These are phyloP conservation scores for Haliclona indistincta DNA, from an alignment of 37 sponge, comb jelly and placozoan genomes.

Conservation along the genomic window DNA sequence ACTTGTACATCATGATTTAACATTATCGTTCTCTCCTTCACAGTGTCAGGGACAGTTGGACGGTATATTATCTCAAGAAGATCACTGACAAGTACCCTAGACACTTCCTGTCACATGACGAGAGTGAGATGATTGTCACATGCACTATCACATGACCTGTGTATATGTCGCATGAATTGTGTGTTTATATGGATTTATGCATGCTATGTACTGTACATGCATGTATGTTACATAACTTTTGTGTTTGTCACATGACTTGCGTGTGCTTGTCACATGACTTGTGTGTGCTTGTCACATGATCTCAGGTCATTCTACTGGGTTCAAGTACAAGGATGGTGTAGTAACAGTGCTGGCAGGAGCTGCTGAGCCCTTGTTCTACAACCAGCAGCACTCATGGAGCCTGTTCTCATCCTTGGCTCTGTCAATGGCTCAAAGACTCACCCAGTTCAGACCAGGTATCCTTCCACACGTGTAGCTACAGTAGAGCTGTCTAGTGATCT, in stretches of 20 bases:
- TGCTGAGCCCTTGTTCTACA: slow-evolving; percentile 22
- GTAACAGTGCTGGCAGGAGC: slow-evolving; percentile 7
- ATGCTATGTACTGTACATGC: neutral
- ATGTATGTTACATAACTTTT: no score
- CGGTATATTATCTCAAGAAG: slow-evolving; percentile 43
- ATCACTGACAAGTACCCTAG: slow-evolving; percentile 25
- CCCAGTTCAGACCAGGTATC: slow-evolving; percentile 12
- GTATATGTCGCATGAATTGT: no score
- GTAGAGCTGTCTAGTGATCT: neutral
- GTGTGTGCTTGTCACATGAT: no score
- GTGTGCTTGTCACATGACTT: no score
- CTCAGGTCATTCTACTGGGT: slow-evolving; percentile 22
- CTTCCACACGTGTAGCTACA: neutral
- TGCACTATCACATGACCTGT: no score
- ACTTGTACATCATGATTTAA: no score
- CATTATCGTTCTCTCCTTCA: no score
- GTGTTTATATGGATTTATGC: neutral
- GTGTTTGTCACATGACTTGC: neutral
- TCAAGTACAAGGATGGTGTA: slow-evolving; percentile 29
- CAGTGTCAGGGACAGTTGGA: slow-evolving; percentile 61
- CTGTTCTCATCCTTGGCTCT: slow-evolving; percentile 60
- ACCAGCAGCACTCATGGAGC: slow-evolving; percentile 53
- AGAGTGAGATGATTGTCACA: slow-evolving; percentile 7
- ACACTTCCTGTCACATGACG: slow-evolving; percentile 22
- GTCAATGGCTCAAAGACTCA: slow-evolving; percentile 38